These are phyloP conservation scores for Frieseomelitta varia DNA, from an alignment of 1,140 invertebrate species.

Conservation along the genomic window DNA sequence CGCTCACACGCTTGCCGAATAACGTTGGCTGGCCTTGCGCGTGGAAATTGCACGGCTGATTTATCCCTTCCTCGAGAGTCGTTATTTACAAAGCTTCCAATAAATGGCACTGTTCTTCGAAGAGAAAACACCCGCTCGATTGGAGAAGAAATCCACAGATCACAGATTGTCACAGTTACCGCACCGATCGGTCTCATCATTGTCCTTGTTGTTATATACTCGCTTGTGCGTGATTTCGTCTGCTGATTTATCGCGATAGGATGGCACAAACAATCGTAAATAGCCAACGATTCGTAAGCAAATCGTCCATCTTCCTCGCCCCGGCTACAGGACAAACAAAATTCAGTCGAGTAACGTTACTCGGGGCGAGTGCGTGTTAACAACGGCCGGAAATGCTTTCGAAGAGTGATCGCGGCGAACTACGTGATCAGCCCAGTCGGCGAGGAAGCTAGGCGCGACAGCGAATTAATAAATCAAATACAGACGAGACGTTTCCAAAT, in stretches of 20 bases:
- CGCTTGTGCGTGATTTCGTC: too few relatives aligned
- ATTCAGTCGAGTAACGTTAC: not conserved
- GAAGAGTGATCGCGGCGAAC: not conserved
- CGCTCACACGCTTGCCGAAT: not conserved
- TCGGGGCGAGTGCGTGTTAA: constrained; percentile 17
- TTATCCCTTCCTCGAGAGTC: not conserved
- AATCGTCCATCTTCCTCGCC: not conserved
- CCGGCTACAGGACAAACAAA: not conserved
- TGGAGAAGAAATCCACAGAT: not conserved
- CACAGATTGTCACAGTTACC: not conserved
- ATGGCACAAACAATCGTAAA: not conserved
- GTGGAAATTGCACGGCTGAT: not conserved
- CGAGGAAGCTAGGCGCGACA: not conserved
- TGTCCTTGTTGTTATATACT: too few relatives aligned
- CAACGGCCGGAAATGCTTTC: not conserved
- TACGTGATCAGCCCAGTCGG: not conserved
- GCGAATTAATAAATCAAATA: constrained; percentile 53
- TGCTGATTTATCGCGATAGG: not conserved
- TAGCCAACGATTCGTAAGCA: not conserved
- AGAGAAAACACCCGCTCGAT: not conserved
- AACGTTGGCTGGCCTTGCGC: not conserved
- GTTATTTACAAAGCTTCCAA: not conserved
- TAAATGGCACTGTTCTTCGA: not conserved
- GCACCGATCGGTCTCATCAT: too few relatives aligned
- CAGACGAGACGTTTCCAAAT: constrained; percentile 54